Percentiles rank a stretch among this genome's conserved stretches.
These are phyloP conservation scores for Chaetophractus vellerosus DNA, from an alignment of 2,797 vertebrate genomes.

Conservation along the genomic window DNA sequence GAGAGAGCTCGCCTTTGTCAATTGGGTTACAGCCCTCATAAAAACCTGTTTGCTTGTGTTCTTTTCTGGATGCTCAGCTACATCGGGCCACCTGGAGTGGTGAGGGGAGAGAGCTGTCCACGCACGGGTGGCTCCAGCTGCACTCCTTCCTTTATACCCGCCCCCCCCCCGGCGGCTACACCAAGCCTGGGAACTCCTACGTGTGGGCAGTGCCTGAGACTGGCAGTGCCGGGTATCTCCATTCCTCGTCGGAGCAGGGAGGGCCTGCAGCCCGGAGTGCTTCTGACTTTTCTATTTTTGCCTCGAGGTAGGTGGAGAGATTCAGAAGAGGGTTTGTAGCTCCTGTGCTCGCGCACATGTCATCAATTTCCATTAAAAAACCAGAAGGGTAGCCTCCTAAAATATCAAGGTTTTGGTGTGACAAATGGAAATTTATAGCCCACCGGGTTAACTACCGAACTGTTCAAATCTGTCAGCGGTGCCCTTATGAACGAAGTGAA, in stretches of 20 bases:
- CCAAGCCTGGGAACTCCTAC: fast-evolving
- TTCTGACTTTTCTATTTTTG: not conserved
- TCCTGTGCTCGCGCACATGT: not conserved
- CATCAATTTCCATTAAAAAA: conserved; percentile 65
- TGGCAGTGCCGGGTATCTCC: fast-evolving
- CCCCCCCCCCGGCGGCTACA: not conserved
- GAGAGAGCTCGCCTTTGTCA: conserved; percentile 76
- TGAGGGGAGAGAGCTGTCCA: not conserved
- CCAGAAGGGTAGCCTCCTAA: conserved; percentile 64
- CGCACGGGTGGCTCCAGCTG: not conserved
- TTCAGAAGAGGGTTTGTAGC: not conserved
- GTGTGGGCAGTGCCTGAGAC: not conserved
- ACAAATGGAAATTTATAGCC: conserved; percentile 78
- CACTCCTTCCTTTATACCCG: not conserved
- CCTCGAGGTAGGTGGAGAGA: conserved; percentile 17
- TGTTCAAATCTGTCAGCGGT: conserved; percentile 59
- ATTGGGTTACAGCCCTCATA: conserved; percentile 80
- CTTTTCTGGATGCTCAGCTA: conserved; percentile 69
- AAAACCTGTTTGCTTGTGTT: conserved; percentile 78
- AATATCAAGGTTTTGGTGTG: conserved; percentile 59
- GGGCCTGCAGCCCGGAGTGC: not conserved
- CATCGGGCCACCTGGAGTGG: not conserved
- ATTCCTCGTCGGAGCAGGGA: not conserved
- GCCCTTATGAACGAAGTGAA: conserved; percentile 64
- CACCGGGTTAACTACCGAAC: conserved; percentile 47